Evolutionary conservation across 2,113 vertebrate species (phyloP).

Genomic region (Sorex araneus): DNA sequence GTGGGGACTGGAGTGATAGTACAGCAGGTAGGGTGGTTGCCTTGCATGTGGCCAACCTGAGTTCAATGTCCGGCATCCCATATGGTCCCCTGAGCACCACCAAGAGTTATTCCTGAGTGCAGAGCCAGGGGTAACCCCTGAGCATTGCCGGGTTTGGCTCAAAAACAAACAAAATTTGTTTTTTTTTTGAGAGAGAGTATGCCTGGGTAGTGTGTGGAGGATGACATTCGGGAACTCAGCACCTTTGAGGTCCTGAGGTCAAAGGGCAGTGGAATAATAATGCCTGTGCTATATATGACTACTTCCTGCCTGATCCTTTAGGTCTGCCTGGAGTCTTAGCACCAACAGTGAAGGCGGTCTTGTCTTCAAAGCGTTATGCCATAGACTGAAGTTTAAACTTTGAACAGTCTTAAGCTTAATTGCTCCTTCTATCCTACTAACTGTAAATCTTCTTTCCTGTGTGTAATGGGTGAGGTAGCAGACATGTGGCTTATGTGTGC

Average conservation of each 20-base stretch:
- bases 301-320: background rate
- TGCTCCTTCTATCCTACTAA: background rate
- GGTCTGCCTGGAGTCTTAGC: background rate
- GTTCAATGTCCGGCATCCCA: too few species aligned
- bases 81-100: too few species aligned
- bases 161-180: too few species aligned
- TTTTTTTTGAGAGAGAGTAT: too few species aligned
- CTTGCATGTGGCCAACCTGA: too few species aligned
- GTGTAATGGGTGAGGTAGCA: background rate
- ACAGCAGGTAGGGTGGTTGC: too few species aligned
- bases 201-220: slow-evolving; percentile 43
- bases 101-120: background rate
- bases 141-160: too few species aligned
- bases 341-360: background rate
- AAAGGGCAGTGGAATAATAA: background rate
- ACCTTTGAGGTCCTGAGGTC: background rate
- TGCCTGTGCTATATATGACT: too few species aligned
- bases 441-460: slow-evolving; percentile 23
- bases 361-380: background rate
- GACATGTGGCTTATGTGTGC: background rate
- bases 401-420: background rate
- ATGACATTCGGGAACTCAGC: slow-evolving; percentile 30
- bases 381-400: slow-evolving; percentile 25
- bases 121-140: background rate
- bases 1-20: background rate